Percentiles rank a stretch among this genome's conserved stretches.
These are phyloP conservation scores for Onychostoma macrolepis DNA, from an alignment of 2,113 vertebrate species.

Conservation along the genomic window DNA sequence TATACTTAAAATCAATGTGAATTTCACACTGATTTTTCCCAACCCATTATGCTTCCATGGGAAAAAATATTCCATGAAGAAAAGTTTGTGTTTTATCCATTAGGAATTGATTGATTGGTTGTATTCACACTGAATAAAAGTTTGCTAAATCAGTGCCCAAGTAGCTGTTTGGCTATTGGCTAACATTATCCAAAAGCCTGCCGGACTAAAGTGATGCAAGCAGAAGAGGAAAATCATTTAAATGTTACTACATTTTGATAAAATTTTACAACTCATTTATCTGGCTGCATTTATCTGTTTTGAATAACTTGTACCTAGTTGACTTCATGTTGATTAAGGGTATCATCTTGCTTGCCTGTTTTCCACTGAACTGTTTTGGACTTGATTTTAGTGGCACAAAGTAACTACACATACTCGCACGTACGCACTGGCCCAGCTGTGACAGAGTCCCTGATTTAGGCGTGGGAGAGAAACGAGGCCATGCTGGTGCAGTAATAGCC, in stretches of 20 bases:
- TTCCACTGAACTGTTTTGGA: neutral
- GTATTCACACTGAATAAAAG: neutral
- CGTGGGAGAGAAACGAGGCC: slow-evolving; percentile 55
- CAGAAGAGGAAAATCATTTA: neutral
- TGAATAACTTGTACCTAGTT: neutral
- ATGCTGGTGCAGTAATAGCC: slow-evolving; percentile 57
- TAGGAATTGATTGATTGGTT: neutral
- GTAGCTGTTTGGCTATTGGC: neutral
- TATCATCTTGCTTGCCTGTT: neutral
- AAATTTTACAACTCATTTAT: neutral
- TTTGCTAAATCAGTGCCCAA: neutral
- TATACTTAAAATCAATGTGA: neutral
- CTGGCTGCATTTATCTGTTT: neutral
- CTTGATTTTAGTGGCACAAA: slow-evolving; percentile 8
- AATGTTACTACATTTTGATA: neutral
- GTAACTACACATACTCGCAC: slow-evolving; percentile 26
- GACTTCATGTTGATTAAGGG: neutral
- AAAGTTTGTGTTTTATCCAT: neutral
- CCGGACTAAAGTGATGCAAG: neutral
- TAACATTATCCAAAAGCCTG: neutral
- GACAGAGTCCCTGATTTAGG: slow-evolving; percentile 51
- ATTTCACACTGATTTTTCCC: neutral
- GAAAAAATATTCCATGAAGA: neutral
- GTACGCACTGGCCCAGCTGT: slow-evolving; percentile 48
- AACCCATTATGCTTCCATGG: neutral